phyloP scores from a whole-genome alignment of 1,140 invertebrate genomes.

The Hesperophylax magnus region DNA sequence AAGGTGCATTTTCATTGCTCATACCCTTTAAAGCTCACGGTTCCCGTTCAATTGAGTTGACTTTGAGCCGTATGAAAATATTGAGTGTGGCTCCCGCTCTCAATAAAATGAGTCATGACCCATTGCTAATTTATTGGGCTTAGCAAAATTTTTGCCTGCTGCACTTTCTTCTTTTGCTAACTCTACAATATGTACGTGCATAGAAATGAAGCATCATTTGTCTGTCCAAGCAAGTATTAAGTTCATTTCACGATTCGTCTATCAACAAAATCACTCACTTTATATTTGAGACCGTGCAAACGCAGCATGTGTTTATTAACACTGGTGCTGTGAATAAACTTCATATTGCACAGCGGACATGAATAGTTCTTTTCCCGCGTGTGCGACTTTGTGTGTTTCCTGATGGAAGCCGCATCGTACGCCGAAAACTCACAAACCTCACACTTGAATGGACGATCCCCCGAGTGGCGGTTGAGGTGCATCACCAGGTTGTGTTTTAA shows the following conservation, averaged over 20 bases:
- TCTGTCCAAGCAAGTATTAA: too few species aligned
- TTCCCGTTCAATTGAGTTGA: too few species aligned
- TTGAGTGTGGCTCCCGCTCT: too few species aligned
- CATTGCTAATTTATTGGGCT: too few species aligned
- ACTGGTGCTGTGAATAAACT: constrained; percentile 67
- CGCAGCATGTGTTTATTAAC: constrained; percentile 68
- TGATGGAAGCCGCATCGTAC: constrained; percentile 64
- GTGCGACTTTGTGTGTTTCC: constrained; percentile 68
- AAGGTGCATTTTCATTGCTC: too few species aligned
- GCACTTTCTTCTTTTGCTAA: too few species aligned
- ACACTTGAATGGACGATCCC: constrained; percentile 66
- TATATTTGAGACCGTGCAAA: constrained; percentile 64
- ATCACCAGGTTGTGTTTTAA: constrained; percentile 67
- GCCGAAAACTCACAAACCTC: constrained; percentile 62
- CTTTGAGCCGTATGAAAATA: too few species aligned
- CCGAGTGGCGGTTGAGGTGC: constrained; percentile 67
- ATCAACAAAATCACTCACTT: constrained; percentile 61
- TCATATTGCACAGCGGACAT: constrained; percentile 70
- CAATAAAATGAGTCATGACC: too few species aligned
- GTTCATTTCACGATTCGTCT: constrained; percentile 47
- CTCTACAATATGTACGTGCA: too few species aligned
- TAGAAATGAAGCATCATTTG: too few species aligned
- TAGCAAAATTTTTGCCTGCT: too few species aligned
- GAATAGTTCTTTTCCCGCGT: constrained; percentile 72
- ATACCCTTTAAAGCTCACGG: too few species aligned